Evolutionary conservation across 1,140 invertebrate species (phyloP).

Genomic region (Neodiprion virginianus): DNA sequence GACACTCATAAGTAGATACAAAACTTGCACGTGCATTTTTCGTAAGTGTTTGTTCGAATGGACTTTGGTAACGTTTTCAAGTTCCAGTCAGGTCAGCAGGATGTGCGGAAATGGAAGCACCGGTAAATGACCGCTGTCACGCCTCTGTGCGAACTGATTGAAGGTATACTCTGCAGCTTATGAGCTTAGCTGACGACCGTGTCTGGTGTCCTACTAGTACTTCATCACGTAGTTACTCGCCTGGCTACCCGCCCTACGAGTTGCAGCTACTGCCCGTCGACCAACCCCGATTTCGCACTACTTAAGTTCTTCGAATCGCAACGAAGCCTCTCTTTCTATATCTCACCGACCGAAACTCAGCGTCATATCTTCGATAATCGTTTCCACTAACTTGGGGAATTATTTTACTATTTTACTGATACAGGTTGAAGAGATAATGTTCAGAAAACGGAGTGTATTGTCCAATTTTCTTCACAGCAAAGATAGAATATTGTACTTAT

Average conservation of each 20-base stretch:
- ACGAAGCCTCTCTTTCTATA: neutral
- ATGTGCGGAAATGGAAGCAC: neutral
- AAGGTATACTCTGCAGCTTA: neutral
- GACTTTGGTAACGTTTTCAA: neutral
- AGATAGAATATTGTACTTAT: too few species aligned
- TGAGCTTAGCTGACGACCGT: constrained; percentile 1
- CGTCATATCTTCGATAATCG: neutral
- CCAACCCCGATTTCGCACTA: neutral
- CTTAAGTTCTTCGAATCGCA: constrained; percentile 1
- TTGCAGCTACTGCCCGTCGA: neutral
- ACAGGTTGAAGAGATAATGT: too few species aligned
- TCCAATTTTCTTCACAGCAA: too few species aligned
- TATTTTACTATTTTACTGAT: too few species aligned
- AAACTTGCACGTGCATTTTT: neutral
- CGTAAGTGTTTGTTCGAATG: neutral
- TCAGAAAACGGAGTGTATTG: too few species aligned
- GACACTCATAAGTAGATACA: neutral
- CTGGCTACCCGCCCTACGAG: neutral
- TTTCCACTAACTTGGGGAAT: neutral
- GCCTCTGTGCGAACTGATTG: neutral
- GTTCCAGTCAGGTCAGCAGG: neutral
- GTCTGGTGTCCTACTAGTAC: neutral
- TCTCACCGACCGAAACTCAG: too few species aligned
- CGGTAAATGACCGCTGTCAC: neutral
- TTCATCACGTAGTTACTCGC: neutral